Percentiles rank a stretch among this genome's conserved stretches.
These are phyloP conservation scores for Aleiodes testaceus DNA, from an alignment of 2,888 invertebrate genomes.

Conservation along the genomic window DNA sequence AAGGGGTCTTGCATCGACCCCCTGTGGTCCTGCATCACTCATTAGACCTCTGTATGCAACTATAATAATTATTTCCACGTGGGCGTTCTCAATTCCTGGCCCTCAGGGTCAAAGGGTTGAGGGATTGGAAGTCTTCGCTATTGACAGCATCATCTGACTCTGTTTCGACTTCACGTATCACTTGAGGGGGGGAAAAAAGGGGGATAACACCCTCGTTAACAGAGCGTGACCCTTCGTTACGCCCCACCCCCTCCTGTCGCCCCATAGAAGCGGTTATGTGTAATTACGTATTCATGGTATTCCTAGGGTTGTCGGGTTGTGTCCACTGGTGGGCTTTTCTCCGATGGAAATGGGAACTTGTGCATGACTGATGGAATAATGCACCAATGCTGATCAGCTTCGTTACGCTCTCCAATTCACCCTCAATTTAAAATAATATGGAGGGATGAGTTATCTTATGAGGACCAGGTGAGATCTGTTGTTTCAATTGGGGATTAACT, in stretches of 20 bases:
- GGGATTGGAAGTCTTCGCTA: slow-evolving; percentile 4
- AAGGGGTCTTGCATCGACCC: slow-evolving; percentile 11
- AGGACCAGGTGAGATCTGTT: too few relatives aligned
- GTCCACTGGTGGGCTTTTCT: slow-evolving; percentile 2
- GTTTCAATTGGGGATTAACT: too few relatives aligned
- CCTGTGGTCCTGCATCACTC: slow-evolving; percentile 7
- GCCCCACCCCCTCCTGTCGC: slow-evolving; percentile 39
- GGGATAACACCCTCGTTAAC: slow-evolving; percentile 60
- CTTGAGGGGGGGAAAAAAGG: slow-evolving; percentile 52
- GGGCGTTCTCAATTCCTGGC: slow-evolving; percentile 4
- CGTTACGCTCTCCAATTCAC: slow-evolving; percentile 33
- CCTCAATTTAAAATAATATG: too few relatives aligned
- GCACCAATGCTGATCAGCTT: slow-evolving; percentile 32
- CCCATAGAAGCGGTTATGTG: slow-evolving; percentile 60
- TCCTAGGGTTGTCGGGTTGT: slow-evolving; percentile 56
- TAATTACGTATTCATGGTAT: slow-evolving; percentile 66
- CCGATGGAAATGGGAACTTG: too few relatives aligned
- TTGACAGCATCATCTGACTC: slow-evolving; percentile 34
- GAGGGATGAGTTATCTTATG: too few relatives aligned
- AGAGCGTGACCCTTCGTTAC: slow-evolving; percentile 65
- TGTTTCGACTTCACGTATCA: slow-evolving; percentile 36
- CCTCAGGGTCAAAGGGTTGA: slow-evolving; percentile 18
- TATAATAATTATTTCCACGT: slow-evolving; percentile 19
- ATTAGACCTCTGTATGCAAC: neutral
- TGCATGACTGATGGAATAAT: neutral